Conservation (phyloP, 2,888 invertebrate genomes). For the Prosopocoilus inquinatus region DNA sequence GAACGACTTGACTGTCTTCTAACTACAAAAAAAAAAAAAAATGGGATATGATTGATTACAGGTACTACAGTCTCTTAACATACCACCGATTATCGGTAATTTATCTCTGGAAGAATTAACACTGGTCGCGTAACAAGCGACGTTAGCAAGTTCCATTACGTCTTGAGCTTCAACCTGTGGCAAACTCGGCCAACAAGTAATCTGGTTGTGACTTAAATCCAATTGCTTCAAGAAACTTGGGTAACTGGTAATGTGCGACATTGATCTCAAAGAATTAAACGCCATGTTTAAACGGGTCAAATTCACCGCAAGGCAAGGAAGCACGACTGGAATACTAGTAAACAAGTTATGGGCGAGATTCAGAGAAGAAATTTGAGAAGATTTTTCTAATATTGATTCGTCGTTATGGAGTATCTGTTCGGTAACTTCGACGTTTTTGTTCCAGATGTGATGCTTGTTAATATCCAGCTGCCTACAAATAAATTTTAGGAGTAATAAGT, state of each 20-base stretch:
- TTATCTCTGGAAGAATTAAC: constrained; percentile 38
- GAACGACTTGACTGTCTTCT: constrained; percentile 59
- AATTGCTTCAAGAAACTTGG: constrained; percentile 87
- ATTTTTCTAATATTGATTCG: constrained; percentile 56
- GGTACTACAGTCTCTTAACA: constrained; percentile 1
- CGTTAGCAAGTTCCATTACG: constrained; percentile 63
- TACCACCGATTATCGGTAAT: constrained; percentile 44
- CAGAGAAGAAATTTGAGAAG: constrained; percentile 69
- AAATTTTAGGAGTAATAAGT: not conserved
- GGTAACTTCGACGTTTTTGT: constrained; percentile 63
- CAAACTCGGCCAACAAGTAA: constrained; percentile 85
- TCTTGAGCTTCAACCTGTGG: constrained; percentile 65
- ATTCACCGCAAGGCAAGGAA: constrained; percentile 88
- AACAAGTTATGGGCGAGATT: constrained; percentile 92
- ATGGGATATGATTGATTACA: not conserved
- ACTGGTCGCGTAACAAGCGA: constrained; percentile 62
- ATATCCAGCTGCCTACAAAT: constrained; percentile 59
- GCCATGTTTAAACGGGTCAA: constrained; percentile 88
- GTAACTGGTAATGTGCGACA: constrained; percentile 88
- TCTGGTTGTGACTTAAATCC: constrained; percentile 90
- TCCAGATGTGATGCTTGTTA: constrained; percentile 77
- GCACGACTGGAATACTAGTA: constrained; percentile 78
- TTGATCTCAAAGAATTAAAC: constrained; percentile 76
- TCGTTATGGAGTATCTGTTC: constrained; percentile 63
- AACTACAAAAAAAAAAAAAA: constrained; percentile 35